These are phyloP conservation scores for Puma concolor DNA, from an alignment of 2,113 vertebrate species.

Conservation along the genomic window DNA sequence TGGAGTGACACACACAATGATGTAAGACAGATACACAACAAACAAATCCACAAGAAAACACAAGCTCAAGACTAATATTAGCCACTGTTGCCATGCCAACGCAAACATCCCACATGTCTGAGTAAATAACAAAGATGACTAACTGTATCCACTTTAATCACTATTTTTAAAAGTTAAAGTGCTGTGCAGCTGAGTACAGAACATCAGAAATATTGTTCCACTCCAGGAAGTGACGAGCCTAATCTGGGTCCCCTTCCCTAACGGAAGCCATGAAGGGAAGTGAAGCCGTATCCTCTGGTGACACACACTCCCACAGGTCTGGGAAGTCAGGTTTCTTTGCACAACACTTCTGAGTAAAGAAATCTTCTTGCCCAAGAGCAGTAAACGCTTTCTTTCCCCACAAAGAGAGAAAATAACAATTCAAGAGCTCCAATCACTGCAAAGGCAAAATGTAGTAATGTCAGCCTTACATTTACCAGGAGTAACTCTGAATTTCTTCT, in stretches of 20 bases:
- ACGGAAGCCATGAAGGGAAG: not conserved
- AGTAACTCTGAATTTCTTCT: not conserved
- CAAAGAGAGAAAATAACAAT: not conserved
- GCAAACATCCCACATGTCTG: not conserved
- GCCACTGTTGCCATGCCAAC: not conserved
- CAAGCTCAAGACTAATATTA: not conserved
- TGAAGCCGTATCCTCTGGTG: not conserved
- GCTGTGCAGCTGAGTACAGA: not conserved
- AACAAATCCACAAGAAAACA: not conserved
- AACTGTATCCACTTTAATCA: not conserved
- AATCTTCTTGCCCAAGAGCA: not conserved
- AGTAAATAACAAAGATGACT: not conserved
- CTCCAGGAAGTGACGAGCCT: constrained; percentile 10
- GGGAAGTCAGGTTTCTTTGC: not conserved
- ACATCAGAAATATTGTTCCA: not conserved
- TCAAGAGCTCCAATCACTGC: not conserved
- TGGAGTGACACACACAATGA: not conserved
- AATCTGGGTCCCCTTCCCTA: not conserved
- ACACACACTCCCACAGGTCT: not conserved
- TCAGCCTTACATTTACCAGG: accelerated
- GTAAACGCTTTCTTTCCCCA: no score
- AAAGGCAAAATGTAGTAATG: not conserved
- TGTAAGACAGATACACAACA: not conserved
- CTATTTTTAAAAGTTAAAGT: constrained; percentile 43
- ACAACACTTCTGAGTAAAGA: not conserved